Conservation (phyloP, 37 sponge, comb jelly and placozoan species). For the Haliclona indistincta region DNA sequence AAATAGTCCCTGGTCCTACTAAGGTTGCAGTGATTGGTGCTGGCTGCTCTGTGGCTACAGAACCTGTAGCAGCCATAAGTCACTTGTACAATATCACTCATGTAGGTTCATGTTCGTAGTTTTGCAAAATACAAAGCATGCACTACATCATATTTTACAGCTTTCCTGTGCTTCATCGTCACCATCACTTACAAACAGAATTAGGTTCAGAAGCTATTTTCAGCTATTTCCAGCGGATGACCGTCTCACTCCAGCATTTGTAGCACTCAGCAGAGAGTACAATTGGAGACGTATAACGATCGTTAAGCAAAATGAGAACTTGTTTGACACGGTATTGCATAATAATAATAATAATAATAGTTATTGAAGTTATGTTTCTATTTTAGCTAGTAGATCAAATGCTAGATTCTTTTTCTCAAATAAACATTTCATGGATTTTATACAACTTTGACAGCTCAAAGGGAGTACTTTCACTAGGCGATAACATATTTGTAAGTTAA, state of each 20-base stretch:
- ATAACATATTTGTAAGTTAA: neutral
- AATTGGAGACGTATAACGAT: conserved; percentile 35
- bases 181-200: conserved; percentile 13
- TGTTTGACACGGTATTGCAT: conserved; percentile 49
- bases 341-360: too few relatives aligned
- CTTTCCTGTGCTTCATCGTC: conserved; percentile 56
- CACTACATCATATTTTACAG: conserved; percentile 12
- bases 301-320: conserved; percentile 54
- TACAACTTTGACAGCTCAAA: neutral
- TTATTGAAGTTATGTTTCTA: too few relatives aligned
- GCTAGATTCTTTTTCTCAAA: neutral
- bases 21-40: conserved; percentile 31
- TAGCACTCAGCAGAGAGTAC: conserved; percentile 22
- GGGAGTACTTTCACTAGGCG: neutral
- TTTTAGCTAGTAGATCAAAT: neutral
- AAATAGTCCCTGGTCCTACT: conserved; percentile 2
- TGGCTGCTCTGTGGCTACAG: conserved; percentile 41
- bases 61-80: conserved; percentile 21
- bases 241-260: conserved; percentile 11
- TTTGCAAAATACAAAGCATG: too few relatives aligned
- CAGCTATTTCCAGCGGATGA: conserved; percentile 48
- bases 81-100: conserved; percentile 37
- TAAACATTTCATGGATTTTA: neutral
- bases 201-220: conserved; percentile 31
- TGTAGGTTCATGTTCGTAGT: too few relatives aligned